Base-by-base conservation (phyloP, 2,888 invertebrate species). In the Tillus elongatus region DNA sequence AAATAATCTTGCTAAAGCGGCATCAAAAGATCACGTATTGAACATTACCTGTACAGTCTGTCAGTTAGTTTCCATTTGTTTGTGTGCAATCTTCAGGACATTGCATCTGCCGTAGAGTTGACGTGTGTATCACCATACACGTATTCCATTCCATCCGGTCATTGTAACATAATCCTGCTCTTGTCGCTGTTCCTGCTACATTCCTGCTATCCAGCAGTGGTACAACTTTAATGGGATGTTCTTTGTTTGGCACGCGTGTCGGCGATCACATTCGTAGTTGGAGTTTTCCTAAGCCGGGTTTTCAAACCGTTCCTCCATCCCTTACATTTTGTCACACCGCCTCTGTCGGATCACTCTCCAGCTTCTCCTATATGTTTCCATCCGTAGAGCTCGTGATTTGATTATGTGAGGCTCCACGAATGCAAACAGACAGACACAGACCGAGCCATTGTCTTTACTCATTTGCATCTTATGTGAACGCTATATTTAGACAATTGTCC, bases 341-440 rank as follows among this genome's bases (percentile, higher is more conserved):
- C n/a, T n/a, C n/a, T n/a, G n/a, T n/a, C n/a, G n/a, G n/a, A n/a
- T n/a, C n/a, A n/a, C n/a, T n/a, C n/a, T n/a, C n/a, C n/a, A n/a
- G n/a, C n/a, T n/a, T n/a, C n/a, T n/a, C 29, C 11, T n/a, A 32
- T 14, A 36, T 36, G 33, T 33, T 40, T 33, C 33, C 36, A 38
- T n/a, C n/a, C n/a, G n/a, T 41, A 40, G 46, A 45, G 42, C 46
- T 41, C 29, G 36, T 47, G 46, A 49, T 49, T 49, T 47, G 49
- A 49, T 49, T 49, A 49, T 37, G 40, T 33, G 42, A 40, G 40
- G 43, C 37, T 39, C 40, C 41, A 33, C 34, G 36, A 43, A 46
- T 39, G 41, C 44, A 46, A 43, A 46, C 42, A 47, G 41, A 40
- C n/a, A n/a, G n/a, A n/a, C n/a, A n/a, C n/a, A n/a, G n/a, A n/a